phyloP scores from a whole-genome alignment of 2,797 vertebrate genomes.

The Dicrostonyx torquatus region DNA sequence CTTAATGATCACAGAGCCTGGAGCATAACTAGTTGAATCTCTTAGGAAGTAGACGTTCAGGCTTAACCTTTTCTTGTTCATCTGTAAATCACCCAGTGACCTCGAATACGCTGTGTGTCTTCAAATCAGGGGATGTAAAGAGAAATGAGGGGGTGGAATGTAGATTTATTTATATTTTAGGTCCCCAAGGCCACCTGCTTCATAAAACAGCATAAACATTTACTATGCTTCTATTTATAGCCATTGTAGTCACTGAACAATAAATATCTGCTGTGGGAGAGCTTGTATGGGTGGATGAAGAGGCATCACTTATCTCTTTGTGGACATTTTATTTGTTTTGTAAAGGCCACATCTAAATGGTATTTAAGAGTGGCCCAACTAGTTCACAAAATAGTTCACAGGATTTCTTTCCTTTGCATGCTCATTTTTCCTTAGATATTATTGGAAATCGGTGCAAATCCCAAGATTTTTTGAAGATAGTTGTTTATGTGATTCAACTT shows the following conservation, averaged over 20 bases:
- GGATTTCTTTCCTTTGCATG: background rate
- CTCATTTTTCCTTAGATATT: background rate
- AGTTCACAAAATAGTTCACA: background rate
- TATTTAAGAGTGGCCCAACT: background rate
- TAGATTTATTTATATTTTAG: slow-evolving; percentile 44
- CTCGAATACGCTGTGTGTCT: slow-evolving; percentile 49
- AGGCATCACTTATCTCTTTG: background rate
- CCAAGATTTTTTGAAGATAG: background rate
- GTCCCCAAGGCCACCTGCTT: background rate
- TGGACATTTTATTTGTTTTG: background rate
- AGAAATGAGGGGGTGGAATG: background rate
- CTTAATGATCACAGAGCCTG: background rate
- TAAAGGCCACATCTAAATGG: background rate
- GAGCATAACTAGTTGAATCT: background rate
- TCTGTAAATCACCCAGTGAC: background rate
- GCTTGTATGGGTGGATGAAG: background rate
- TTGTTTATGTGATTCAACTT: background rate
- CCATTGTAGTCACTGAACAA: background rate
- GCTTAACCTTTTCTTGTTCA: slow-evolving; percentile 6
- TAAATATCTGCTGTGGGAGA: background rate
- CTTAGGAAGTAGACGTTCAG: slow-evolving; percentile 31
- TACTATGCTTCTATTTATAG: background rate
- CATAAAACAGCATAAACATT: slow-evolving; percentile 6
- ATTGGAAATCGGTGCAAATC: background rate
- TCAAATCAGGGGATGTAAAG: slow-evolving; percentile 21